Percentiles rank a stretch among this genome's conserved stretches.
Evolutionary conservation across 92 coral and sea anemone genomes (phyloP).

Genomic region (Nematostella vectensis): DNA sequence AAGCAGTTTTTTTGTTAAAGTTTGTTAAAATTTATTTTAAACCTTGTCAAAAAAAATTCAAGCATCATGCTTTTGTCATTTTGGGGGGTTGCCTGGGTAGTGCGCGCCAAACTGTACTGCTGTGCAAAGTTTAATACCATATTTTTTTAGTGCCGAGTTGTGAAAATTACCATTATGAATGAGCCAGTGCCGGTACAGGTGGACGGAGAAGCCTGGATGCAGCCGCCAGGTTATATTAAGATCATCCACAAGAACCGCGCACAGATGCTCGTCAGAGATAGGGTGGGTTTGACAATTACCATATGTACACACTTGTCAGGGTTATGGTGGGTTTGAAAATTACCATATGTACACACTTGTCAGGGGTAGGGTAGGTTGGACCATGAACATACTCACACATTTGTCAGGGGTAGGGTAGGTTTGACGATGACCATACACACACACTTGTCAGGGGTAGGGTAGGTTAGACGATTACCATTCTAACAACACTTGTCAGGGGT

Average conservation of each 20-base stretch:
- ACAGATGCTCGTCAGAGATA: constrained; percentile 95
- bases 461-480: no score
- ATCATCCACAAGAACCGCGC: constrained; percentile 97
- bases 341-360: constrained; percentile 94
- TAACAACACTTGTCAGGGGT: constrained; percentile 95
- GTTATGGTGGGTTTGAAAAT: constrained; percentile 90
- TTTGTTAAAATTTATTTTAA: no score
- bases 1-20: no score
- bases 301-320: constrained; percentile 92
- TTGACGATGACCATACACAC: no score
- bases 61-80: no score
- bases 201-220: constrained; percentile 99
- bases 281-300: constrained; percentile 92
- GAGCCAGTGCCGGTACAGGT: constrained; percentile 97
- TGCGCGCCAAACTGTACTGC: no score
- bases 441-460: no score
- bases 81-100: no score
- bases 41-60: no score
- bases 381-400: constrained; percentile 91
- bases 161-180: constrained; percentile 79
- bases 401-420: constrained; percentile 93
- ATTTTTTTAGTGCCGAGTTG: constrained; percentile 99
- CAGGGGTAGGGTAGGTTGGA: constrained; percentile 91
- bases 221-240: constrained; percentile 91
- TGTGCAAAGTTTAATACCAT: no score